Evolutionary conservation across 1,140 invertebrate genomes (phyloP), one percentile per base, ranked within the genome.

Genomic region (Aleiodes sp.): DNA sequence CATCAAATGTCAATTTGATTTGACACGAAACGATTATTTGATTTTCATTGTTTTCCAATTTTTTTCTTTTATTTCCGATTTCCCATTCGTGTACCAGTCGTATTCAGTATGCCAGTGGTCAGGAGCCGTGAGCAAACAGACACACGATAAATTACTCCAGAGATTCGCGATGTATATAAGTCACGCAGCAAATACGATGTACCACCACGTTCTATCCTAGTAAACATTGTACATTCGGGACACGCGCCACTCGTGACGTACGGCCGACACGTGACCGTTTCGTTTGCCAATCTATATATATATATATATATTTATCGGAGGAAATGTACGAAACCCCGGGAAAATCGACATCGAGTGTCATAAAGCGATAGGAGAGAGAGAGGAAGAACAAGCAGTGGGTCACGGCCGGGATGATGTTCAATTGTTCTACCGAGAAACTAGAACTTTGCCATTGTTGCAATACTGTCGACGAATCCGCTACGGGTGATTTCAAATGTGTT

Each of bases 251-350:
- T 68, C 70, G 70, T 77, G 77, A 76, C 76, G 76, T 78, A 82
- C 76, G 76, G 74, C 70, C 72, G 76, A 78, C 79, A 76, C 81
- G 79, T 82, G 81, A 82, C 76, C 78, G 76, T 79, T 82, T 82
- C 80, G 71, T 70, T 57, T 59, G 31, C n/a, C 41, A 2, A 12
- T 37, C 41, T 68, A 60, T 68, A 69, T 62, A 56, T 41, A 62
- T 12, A 56, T 56, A 56, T n/a, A n/a, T 56, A 10, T 1, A 57
- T 14, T 8, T 14, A 64, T 14, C 7, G 26, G 60, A 28, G 31
- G 67, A 62, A 69, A 63, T 8, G 28, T 31, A 33, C 16, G 0
- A n/a, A n/a, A 26, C 33, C 52, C n/a, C n/a, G n/a, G 71, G 39
- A 43, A 68, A 66, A 66, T 61, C 63, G 65, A 60, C 56, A 59